Evolutionary conservation across 92 coral and sea anemone species (phyloP).

Genomic region (Porites divaricata): DNA sequence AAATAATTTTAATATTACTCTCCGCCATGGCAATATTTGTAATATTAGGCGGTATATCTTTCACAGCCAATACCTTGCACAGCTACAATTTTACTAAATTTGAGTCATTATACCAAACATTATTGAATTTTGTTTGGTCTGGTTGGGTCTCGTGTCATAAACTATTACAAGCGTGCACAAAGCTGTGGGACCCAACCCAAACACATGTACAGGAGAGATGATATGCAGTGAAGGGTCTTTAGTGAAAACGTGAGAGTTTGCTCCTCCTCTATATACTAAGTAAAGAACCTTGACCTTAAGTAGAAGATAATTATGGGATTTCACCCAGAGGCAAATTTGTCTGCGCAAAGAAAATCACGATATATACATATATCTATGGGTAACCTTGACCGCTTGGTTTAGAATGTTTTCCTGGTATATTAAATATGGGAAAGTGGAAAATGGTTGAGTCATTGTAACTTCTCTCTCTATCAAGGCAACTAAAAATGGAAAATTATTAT

Average conservation of each 20-base stretch:
- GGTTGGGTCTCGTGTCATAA: too few species aligned
- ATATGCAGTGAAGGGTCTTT: conserved; percentile 4
- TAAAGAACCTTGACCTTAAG: conserved; percentile 15
- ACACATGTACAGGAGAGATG: too few species aligned
- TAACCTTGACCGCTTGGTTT: too few species aligned
- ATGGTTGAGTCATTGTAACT: too few species aligned
- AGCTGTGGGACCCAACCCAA: too few species aligned
- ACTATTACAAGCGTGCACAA: too few species aligned
- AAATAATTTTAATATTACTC: background rate
- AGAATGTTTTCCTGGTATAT: too few species aligned
- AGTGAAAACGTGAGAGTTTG: conserved; percentile 10
- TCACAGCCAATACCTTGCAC: background rate
- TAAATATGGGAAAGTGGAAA: too few species aligned
- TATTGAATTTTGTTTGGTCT: background rate
- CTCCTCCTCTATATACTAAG: background rate
- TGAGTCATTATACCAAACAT: background rate
- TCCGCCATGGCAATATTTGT: background rate
- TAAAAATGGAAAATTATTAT: too few species aligned
- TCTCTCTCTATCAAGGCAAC: too few species aligned
- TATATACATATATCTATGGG: too few species aligned
- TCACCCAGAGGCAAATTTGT: background rate
- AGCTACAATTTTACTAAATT: background rate
- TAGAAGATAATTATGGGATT: background rate
- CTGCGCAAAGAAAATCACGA: background rate
- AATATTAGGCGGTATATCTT: background rate